Conservation (phyloP, 2,888 invertebrate species). For the Hyposoter dolosus region DNA sequence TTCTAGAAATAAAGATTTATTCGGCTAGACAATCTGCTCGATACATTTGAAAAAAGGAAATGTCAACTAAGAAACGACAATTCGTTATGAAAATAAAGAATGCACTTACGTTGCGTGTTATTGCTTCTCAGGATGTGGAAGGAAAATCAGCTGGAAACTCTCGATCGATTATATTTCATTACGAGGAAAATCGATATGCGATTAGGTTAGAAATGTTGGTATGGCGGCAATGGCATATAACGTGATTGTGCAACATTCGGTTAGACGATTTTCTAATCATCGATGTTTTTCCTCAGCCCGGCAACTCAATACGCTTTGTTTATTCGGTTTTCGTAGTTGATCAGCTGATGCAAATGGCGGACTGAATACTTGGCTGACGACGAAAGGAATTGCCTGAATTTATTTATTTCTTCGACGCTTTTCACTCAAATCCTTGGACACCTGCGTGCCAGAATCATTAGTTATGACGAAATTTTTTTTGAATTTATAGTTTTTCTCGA, state of each 20-base stretch:
- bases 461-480: neutral
- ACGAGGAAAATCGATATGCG: neutral
- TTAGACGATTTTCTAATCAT: slow-evolving; percentile 15
- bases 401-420: neutral
- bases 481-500: neutral
- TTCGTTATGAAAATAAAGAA: neutral
- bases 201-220: slow-evolving; percentile 58
- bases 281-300: neutral
- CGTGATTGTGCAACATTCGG: slow-evolving; percentile 13
- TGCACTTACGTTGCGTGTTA: neutral
- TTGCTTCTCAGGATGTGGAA: neutral
- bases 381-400: neutral
- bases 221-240: neutral
- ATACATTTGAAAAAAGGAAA: neutral
- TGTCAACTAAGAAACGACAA: neutral
- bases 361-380: neutral
- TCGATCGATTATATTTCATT: slow-evolving; percentile 11
- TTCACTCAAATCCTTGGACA: neutral
- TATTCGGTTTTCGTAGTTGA: neutral
- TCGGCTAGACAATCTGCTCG: neutral
- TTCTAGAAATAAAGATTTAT: neutral
- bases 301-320: neutral
- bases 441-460: neutral
- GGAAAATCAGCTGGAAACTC: neutral
- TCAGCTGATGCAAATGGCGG: slow-evolving; percentile 1